Percentiles rank a stretch among this genome's conserved stretches.
These are phyloP conservation scores for Planiliza haematocheilus DNA, from an alignment of 2,113 vertebrate genomes.

Conservation along the genomic window DNA sequence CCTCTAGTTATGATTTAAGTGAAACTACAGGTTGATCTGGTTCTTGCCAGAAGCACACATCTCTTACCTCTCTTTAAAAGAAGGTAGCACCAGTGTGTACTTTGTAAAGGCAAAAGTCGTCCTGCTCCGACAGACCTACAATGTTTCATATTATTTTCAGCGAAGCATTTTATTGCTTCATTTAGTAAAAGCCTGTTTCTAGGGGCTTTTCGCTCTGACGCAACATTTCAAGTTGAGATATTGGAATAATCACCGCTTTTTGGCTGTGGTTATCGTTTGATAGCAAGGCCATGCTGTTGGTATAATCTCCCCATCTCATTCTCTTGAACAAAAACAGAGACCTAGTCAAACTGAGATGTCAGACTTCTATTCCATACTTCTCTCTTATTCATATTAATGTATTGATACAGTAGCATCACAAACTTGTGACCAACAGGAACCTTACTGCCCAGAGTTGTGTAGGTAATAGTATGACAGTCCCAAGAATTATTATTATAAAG, in stretches of 20 bases:
- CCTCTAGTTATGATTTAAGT: not conserved
- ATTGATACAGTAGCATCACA: too few species aligned
- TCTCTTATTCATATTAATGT: too few species aligned
- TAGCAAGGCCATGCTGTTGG: conserved; percentile 6
- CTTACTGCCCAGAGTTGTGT: too few species aligned
- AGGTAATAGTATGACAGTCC: not conserved
- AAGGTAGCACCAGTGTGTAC: not conserved
- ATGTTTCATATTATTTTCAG: conserved; percentile 9
- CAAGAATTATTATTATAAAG: conserved; percentile 3
- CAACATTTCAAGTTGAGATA: conserved; percentile 22
- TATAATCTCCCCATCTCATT: too few species aligned
- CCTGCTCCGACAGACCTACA: not conserved
- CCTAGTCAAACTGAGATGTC: not conserved
- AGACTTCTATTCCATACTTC: not conserved
- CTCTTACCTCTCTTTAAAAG: not conserved
- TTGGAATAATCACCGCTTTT: conserved; percentile 35
- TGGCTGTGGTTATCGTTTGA: conserved; percentile 34
- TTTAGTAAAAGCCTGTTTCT: conserved; percentile 13
- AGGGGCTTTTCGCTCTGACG: conserved; percentile 19
- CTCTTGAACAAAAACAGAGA: conserved; percentile 25
- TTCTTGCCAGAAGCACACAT: not conserved
- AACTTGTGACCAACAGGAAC: too few species aligned
- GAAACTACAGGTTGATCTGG: not conserved
- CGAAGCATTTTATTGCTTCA: conserved; percentile 20
- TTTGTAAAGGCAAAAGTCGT: not conserved